A percentile compares a stretch with the other conserved stretches of the same genome.
phyloP scores from a whole-genome alignment of 2,113 vertebrate species.

The Pterocles orientalis region DNA sequence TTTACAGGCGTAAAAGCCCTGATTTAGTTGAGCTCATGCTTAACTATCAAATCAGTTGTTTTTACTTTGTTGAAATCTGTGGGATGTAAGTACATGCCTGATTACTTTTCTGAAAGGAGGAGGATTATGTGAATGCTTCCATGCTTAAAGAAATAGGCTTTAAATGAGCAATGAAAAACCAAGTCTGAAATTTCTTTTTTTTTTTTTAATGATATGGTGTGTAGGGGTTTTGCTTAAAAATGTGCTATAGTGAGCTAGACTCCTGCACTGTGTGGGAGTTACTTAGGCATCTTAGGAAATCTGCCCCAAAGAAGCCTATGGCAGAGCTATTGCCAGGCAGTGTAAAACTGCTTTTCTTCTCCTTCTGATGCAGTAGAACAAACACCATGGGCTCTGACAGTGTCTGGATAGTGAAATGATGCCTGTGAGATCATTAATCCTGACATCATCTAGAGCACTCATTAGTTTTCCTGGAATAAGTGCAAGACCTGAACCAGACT shows the following conservation, averaged over 20 bases:
- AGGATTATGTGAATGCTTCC: neutral
- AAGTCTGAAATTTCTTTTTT: neutral
- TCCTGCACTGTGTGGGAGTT: neutral
- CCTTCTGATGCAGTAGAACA: neutral
- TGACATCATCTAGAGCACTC: neutral
- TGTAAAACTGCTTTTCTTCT: neutral
- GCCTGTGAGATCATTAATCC: neutral
- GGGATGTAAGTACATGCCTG: neutral
- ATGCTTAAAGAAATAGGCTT: neutral
- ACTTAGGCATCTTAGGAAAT: neutral
- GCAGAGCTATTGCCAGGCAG: neutral
- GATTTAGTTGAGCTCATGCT: neutral
- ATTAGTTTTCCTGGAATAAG: neutral
- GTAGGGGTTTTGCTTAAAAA: neutral
- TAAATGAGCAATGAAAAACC: neutral
- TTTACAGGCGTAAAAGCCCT: neutral
- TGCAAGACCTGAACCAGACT: neutral
- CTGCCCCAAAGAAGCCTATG: neutral
- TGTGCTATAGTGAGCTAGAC: neutral
- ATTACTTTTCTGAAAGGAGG: neutral
- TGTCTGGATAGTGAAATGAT: neutral
- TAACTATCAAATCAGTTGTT: neutral
- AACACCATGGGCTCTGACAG: neutral
- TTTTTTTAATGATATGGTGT: neutral
- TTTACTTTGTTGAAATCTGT: neutral